phyloP scores from a whole-genome alignment of 2,113 vertebrate genomes.

The Cettia cetti region DNA sequence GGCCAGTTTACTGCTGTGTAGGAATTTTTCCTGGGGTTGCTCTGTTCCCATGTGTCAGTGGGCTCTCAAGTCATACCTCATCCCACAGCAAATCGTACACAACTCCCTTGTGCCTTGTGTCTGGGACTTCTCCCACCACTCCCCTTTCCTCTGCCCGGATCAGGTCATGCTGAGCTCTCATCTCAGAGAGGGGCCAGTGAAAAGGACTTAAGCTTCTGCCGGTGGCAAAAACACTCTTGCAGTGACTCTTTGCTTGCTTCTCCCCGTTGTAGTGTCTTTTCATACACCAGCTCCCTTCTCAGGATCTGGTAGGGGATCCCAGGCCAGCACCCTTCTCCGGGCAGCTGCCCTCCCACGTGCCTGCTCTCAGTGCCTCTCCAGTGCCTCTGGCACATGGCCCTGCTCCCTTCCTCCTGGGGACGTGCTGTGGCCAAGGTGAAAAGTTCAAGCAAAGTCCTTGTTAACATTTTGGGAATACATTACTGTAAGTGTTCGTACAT shows the following conservation, averaged over 20 bases:
- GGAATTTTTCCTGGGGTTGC: not conserved
- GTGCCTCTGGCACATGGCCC: not conserved
- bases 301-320: not conserved
- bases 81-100: not conserved
- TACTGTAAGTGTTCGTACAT: not conserved
- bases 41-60: not conserved
- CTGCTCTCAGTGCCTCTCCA: not conserved
- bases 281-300: not conserved
- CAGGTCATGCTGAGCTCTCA: not conserved
- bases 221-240: not conserved
- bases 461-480: not conserved
- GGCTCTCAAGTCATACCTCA: not conserved
- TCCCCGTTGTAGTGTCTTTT: not conserved
- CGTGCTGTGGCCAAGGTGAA: not conserved
- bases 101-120: not conserved
- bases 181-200: accelerated
- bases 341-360: not conserved
- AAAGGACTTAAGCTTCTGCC: not conserved
- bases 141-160: accelerated
- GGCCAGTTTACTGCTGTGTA: not conserved
- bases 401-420: accelerated
- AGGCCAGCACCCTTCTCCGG: not conserved
- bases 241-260: not conserved
- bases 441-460: accelerated
- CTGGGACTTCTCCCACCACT: not conserved